phyloP scores from a whole-genome alignment of 2,797 vertebrate species.

The Chromis chromis region DNA sequence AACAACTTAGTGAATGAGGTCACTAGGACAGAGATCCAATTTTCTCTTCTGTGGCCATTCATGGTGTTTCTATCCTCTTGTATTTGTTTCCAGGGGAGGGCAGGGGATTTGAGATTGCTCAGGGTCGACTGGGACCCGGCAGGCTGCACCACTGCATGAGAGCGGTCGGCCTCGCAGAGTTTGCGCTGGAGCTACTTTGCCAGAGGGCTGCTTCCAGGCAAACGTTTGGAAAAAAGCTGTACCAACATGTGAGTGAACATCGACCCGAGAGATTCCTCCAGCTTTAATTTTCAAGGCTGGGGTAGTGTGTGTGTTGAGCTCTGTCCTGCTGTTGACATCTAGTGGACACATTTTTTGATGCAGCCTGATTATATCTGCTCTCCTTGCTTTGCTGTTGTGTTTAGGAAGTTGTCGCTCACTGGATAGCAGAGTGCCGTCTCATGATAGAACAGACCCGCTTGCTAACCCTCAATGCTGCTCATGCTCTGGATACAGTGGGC shows the following conservation, averaged over 20 bases:
- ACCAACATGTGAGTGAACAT: slow-evolving; percentile 86
- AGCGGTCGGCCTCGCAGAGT: slow-evolving; percentile 87
- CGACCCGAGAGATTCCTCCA: neutral
- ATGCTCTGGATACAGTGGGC: slow-evolving; percentile 85
- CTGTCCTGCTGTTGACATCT: slow-evolving; percentile 53
- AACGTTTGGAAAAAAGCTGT: slow-evolving; percentile 91
- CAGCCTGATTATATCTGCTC: neutral
- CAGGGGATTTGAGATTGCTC: slow-evolving; percentile 93
- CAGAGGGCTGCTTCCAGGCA: slow-evolving; percentile 82
- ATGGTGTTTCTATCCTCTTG: neutral
- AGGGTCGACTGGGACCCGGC: slow-evolving; percentile 92
- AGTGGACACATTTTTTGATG: slow-evolving; percentile 39
- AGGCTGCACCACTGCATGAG: slow-evolving; percentile 97
- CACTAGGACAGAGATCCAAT: neutral
- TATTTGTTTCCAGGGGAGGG: slow-evolving; percentile 87
- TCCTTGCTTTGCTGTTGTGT: neutral
- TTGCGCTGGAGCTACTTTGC: slow-evolving; percentile 89
- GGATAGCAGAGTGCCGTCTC: slow-evolving; percentile 93
- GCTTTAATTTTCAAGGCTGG: neutral
- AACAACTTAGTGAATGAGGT: neutral
- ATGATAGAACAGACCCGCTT: slow-evolving; percentile 92
- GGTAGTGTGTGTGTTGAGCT: neutral
- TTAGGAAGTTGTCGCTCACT: slow-evolving; percentile 93
- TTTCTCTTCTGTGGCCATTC: neutral
- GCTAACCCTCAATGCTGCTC: slow-evolving; percentile 89